Conservation (phyloP, 2,888 invertebrate genomes). For the Euzophera pinguis region DNA sequence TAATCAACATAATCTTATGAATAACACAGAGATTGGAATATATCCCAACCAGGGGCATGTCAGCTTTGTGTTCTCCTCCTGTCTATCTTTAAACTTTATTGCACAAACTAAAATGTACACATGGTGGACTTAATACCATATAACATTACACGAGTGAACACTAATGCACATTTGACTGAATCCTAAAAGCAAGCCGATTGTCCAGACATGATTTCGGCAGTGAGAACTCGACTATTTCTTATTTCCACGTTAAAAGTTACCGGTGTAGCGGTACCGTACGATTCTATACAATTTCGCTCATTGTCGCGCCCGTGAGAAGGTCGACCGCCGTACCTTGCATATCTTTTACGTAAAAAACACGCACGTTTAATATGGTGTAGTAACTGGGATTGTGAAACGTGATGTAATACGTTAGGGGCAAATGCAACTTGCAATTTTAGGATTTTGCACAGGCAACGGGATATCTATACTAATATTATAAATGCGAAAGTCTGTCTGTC, state of each 20-base stretch:
- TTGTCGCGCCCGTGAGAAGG: conserved; percentile 44
- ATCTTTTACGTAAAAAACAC: conserved; percentile 16
- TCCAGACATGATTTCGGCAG: conserved; percentile 41
- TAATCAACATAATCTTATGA: no score
- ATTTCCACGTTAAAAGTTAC: conserved; percentile 40
- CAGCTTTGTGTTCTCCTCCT: no score
- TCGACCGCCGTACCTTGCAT: conserved; percentile 22
- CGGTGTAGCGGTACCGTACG: conserved; percentile 41
- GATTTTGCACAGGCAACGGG: background rate
- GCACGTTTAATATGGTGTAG: conserved; percentile 6
- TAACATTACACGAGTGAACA: no score
- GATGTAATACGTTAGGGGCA: conserved; percentile 6
- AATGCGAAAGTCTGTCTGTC: no score
- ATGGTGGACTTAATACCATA: no score
- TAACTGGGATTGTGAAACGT: conserved; percentile 3
- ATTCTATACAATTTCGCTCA: conserved; percentile 37
- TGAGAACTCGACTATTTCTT: conserved; percentile 45
- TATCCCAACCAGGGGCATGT: no score
- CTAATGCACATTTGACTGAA: no score
- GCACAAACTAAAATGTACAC: no score
- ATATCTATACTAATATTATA: no score
- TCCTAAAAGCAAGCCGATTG: background rate
- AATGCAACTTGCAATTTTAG: background rate
- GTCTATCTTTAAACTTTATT: no score
- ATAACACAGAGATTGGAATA: no score